Conservation (phyloP, 2,797 vertebrate species). For the Acomys russatus region DNA sequence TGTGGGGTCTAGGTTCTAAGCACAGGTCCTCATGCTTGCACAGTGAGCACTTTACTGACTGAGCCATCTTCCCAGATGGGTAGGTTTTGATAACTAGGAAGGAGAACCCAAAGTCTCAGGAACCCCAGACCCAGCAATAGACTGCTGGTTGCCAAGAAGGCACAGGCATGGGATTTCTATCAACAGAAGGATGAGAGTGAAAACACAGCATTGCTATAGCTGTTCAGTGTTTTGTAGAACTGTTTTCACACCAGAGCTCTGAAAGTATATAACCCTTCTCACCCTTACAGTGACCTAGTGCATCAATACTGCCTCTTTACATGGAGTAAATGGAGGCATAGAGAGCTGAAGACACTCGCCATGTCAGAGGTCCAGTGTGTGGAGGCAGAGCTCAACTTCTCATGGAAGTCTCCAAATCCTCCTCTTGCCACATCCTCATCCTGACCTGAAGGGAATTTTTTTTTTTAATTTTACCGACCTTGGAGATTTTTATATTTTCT, state of each 20-base stretch:
- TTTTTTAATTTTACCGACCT: conserved; percentile 14
- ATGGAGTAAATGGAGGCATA: neutral
- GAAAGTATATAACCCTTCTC: neutral
- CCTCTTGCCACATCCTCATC: neutral
- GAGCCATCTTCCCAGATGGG: neutral
- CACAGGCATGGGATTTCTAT: neutral
- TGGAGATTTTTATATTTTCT: conserved; percentile 47
- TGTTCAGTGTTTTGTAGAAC: neutral
- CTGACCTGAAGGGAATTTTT: conserved; percentile 45
- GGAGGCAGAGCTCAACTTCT: neutral
- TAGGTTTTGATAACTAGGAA: neutral
- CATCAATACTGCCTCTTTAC: neutral
- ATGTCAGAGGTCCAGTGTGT: neutral
- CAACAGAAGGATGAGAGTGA: neutral
- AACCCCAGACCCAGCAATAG: neutral
- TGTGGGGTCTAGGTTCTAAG: neutral
- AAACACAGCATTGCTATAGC: neutral
- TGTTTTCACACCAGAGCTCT: neutral
- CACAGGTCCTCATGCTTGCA: neutral
- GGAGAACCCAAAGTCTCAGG: neutral
- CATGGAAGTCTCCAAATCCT: neutral
- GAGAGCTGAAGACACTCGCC: neutral
- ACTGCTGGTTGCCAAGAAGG: neutral
- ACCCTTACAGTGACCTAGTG: neutral
- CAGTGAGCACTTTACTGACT: neutral